Evolutionary conservation across 2,888 invertebrate genomes (phyloP), one percentile per base, ranked within the genome.

Genomic region (Ischnus inquisitorius): DNA sequence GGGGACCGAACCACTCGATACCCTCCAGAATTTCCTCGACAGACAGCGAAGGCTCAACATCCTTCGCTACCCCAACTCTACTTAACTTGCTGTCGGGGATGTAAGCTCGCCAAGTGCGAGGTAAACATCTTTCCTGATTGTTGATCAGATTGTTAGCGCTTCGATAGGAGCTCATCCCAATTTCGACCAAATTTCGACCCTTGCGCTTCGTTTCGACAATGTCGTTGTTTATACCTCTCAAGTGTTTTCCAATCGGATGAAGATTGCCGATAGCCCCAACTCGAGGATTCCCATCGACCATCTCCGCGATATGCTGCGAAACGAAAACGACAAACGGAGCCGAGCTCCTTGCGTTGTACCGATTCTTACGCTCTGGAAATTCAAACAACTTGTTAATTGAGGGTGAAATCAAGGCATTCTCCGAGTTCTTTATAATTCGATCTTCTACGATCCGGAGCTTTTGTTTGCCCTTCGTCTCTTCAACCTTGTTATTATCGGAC

Each of bases 1-100:
- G 51, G 2, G 60, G 22, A 6, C 57, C n/a, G 4, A 54, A 8
- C 74, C 67, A 80, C 4, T 80, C 54, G 0, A 74, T 65, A 0
- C 74, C 74, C 25, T 57, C 67, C 16, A 28, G 0, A 2, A 80
- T 80, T 16, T 80, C 67, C 14, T 74, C 57, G 1, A 43, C 57
- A 3, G 46, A 28, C 1, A 74, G 60, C 1, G 16, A 16, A 1
- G 43, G 54, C 0, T 64, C 57, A 1, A 80, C 68, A 3, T 74
- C 74, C 28, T 22, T 65, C 0, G 54, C 74, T 0, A 80, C 67
- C 0, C 57, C 67, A 4, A 25, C 2, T 39, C 67, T 41, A n/a
- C 10, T 12, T 0, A 80, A 19, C 19, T 43, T 67, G 1, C 12
- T 19, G 19, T 57, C 67, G 0, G 79, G 74, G 5, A 80, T 80